phyloP scores from a whole-genome alignment of 2,888 invertebrate species.

The Lasioglossum pauxillum region DNA sequence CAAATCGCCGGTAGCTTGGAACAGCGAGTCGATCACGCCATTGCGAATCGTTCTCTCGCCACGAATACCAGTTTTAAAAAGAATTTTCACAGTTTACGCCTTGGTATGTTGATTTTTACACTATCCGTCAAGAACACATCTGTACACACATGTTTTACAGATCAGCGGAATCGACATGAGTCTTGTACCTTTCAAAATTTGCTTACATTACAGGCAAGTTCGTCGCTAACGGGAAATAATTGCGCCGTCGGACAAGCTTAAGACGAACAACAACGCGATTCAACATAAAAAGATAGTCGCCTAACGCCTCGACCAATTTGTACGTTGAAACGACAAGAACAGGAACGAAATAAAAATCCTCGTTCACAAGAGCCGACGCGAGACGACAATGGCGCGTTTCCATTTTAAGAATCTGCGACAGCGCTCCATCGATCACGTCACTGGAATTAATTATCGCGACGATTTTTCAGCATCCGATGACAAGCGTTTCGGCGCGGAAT shows the following conservation, averaged over 20 bases:
- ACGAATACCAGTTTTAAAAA: too few relatives aligned
- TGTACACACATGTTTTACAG: neutral
- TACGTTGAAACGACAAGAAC: neutral
- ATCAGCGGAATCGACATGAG: neutral
- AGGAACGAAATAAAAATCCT: neutral
- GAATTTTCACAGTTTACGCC: neutral
- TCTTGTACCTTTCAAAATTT: neutral
- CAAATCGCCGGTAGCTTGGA: neutral
- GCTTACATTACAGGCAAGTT: neutral
- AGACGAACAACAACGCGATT: neutral
- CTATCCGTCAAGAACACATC: neutral
- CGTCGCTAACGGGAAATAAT: neutral
- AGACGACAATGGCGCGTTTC: neutral
- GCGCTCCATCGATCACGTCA: neutral
- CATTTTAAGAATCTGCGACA: neutral
- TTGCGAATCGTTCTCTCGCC: neutral
- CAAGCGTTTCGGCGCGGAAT: neutral
- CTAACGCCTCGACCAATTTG: neutral
- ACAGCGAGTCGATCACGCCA: neutral
- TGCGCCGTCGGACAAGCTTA: neutral
- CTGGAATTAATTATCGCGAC: conserved; percentile 24
- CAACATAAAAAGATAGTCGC: neutral
- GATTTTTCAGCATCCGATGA: neutral
- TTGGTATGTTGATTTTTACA: neutral
- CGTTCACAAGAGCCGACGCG: neutral